A percentile compares a stretch with the other conserved stretches of the same genome.
phyloP scores from a whole-genome alignment of 2,113 vertebrate species.

The Sterrhoptilus dennistouni region DNA sequence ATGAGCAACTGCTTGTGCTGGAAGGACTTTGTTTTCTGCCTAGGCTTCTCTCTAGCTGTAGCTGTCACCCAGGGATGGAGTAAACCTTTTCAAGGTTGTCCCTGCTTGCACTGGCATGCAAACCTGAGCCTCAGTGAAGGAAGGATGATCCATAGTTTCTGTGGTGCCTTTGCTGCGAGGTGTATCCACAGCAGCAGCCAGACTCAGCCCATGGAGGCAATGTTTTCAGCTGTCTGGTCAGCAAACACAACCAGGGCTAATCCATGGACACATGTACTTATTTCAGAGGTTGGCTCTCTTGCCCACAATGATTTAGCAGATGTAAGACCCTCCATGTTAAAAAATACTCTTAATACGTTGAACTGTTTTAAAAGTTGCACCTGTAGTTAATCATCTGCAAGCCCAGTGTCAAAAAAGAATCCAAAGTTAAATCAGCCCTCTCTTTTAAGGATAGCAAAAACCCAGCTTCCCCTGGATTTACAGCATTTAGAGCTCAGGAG shows the following conservation, averaged over 20 bases:
- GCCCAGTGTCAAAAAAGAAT: neutral
- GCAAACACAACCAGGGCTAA: neutral
- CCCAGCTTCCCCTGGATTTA: neutral
- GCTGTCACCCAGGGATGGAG: neutral
- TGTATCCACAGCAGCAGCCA: neutral
- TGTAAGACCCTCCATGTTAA: neutral
- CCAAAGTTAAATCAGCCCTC: neutral
- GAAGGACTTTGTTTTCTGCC: neutral
- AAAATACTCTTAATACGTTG: neutral
- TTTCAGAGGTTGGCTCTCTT: neutral
- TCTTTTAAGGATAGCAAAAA: neutral
- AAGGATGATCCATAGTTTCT: neutral
- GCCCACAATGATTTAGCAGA: neutral
- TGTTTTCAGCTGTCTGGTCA: neutral
- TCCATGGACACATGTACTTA: fast-evolving
- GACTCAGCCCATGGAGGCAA: neutral
- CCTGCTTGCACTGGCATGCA: neutral
- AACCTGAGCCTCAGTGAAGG: neutral
- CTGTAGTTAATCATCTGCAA: neutral
- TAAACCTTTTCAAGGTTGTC: neutral
- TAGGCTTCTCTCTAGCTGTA: fast-evolving
- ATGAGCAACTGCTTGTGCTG: neutral
- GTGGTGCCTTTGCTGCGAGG: neutral
- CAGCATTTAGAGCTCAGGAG: neutral
- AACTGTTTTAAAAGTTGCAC: neutral